Evolutionary conservation across 2,113 vertebrate species (phyloP).

Genomic region (Accipiter cooperii): DNA sequence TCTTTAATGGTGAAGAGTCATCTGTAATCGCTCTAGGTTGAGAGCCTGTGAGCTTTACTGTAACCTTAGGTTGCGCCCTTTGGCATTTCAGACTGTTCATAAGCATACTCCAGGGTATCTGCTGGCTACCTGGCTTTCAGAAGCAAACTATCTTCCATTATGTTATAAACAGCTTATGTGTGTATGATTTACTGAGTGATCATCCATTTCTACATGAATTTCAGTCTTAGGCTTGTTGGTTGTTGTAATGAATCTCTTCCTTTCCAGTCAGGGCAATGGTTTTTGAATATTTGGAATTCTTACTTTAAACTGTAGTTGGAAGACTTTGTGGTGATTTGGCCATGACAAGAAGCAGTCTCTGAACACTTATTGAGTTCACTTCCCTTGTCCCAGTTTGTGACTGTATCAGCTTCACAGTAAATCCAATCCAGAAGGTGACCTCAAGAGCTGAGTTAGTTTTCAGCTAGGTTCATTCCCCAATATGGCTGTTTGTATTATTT

Average conservation of each 20-base stretch:
- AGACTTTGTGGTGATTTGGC: not conserved
- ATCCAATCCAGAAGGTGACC: not conserved
- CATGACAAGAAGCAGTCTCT: not conserved
- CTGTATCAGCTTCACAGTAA: not conserved
- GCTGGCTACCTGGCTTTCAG: not conserved
- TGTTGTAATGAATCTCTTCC: not conserved
- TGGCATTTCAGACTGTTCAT: not conserved
- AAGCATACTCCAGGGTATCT: not conserved
- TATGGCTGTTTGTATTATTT: rapidly evolving
- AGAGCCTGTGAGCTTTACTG: not conserved
- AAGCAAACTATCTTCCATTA: not conserved
- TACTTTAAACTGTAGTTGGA: not conserved
- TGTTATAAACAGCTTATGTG: not conserved
- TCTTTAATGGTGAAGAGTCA: not conserved
- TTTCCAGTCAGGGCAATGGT: not conserved
- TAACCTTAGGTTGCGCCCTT: not conserved
- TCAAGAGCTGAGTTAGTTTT: not conserved
- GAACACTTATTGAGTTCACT: rapidly evolving
- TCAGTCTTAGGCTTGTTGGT: not conserved
- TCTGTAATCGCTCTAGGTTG: not conserved
- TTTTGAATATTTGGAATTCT: not conserved
- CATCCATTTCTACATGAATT: not conserved
- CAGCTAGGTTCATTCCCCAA: not conserved
- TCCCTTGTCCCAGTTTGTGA: not conserved
- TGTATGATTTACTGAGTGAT: not conserved